These are phyloP conservation scores for Rhinophrynus dorsalis DNA, from an alignment of 2,797 vertebrate genomes.

Conservation along the genomic window DNA sequence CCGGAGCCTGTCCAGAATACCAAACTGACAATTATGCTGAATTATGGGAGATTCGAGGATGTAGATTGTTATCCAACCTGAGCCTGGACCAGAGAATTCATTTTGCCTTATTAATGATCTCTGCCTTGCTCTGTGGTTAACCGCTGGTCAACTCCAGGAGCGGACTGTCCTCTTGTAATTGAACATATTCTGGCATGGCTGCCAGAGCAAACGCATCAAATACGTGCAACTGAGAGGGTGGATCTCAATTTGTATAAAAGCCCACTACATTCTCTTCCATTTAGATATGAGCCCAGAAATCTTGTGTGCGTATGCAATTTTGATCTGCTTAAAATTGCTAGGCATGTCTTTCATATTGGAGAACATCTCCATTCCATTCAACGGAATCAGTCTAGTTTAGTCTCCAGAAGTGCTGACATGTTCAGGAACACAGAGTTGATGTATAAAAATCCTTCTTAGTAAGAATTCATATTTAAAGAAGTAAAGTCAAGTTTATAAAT, in stretches of 20 bases:
- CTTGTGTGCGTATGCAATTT: too few species aligned
- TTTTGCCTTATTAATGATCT: constrained; percentile 46
- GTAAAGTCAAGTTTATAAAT: too few species aligned
- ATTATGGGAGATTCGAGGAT: constrained; percentile 46
- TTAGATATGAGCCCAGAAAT: too few species aligned
- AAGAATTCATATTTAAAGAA: too few species aligned
- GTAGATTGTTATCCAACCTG: constrained; percentile 49
- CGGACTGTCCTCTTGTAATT: constrained; percentile 34
- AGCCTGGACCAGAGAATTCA: constrained; percentile 43
- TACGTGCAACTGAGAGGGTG: constrained; percentile 8
- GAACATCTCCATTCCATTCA: too few species aligned
- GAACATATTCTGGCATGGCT: constrained; percentile 18
- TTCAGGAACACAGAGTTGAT: too few species aligned
- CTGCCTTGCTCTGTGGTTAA: constrained; percentile 37
- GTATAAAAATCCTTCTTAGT: too few species aligned
- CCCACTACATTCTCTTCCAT: too few species aligned
- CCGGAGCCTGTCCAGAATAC: constrained; percentile 46
- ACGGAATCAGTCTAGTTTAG: too few species aligned
- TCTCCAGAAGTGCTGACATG: too few species aligned
- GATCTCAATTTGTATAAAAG: constrained; percentile 9
- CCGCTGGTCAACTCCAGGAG: constrained; percentile 38
- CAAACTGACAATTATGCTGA: constrained; percentile 49
- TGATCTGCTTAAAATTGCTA: too few species aligned
- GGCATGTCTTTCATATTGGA: too few species aligned
- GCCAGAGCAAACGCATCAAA: constrained; percentile 13